Evolutionary conservation across 2,113 vertebrate species (phyloP).

Genomic region (Heliornis fulica): DNA sequence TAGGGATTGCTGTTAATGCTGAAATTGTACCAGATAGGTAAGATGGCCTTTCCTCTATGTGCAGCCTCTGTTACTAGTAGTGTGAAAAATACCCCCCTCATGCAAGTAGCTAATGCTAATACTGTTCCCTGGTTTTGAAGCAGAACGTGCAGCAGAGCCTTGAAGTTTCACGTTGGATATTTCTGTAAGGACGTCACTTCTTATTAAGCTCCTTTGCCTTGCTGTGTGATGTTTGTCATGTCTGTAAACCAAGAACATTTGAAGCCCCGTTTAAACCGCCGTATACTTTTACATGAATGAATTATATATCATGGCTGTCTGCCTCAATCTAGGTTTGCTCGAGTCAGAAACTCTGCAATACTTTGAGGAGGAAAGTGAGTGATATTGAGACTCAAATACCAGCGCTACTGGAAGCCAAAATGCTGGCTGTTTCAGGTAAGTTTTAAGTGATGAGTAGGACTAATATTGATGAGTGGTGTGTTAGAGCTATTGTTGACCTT

Average conservation of each 20-base stretch:
- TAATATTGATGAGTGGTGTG: neutral
- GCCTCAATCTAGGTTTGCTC: constrained; percentile 80
- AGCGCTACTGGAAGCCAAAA: constrained; percentile 85
- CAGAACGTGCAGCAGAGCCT: neutral
- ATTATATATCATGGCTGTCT: constrained; percentile 19
- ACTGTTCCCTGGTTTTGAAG: neutral
- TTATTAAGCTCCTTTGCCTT: constrained; percentile 37
- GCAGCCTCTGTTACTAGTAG: neutral
- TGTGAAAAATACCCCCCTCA: neutral
- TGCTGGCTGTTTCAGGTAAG: constrained; percentile 84
- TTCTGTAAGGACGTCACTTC: constrained; percentile 20
- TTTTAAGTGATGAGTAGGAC: neutral
- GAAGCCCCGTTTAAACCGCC: constrained; percentile 32
- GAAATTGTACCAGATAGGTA: neutral
- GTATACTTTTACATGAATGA: constrained; percentile 35
- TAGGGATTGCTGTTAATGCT: neutral
- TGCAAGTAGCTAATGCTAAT: neutral
- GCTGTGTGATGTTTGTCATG: constrained; percentile 30
- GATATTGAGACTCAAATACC: constrained; percentile 86
- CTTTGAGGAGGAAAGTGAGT: constrained; percentile 82
- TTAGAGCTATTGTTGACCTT: neutral
- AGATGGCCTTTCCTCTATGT: neutral
- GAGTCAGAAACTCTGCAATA: constrained; percentile 82
- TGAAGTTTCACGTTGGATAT: neutral
- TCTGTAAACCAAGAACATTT: constrained; percentile 39